These are phyloP conservation scores for Cephus runcator DNA, from an alignment of 2,888 invertebrate species.

Conservation along the genomic window DNA sequence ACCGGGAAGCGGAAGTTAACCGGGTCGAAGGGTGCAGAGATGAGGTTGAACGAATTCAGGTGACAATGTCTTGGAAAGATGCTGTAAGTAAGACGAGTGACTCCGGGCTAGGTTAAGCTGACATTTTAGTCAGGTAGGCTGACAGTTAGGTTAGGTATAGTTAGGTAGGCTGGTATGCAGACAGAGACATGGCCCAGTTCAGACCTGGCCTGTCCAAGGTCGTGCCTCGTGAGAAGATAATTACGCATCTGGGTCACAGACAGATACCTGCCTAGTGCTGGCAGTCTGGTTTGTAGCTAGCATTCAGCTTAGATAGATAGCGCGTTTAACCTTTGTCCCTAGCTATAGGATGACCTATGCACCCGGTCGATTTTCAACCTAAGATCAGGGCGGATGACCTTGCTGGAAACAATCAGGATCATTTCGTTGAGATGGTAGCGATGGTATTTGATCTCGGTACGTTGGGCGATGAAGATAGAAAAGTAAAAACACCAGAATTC, in stretches of 20 bases:
- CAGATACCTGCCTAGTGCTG: slow-evolving; percentile 28
- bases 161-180: not conserved
- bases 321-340: not conserved
- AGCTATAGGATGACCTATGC: not conserved
- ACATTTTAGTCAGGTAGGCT: not conserved
- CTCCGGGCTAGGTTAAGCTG: not conserved
- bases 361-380: not conserved
- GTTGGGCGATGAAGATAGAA: not conserved
- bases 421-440: not conserved
- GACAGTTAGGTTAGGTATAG: not conserved
- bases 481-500: not conserved
- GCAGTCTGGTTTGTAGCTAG: not conserved
- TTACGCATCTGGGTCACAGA: slow-evolving; percentile 57
- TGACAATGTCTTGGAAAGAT: not conserved
- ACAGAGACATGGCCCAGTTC: slow-evolving; percentile 54
- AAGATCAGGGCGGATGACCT: not conserved
- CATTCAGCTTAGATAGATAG: not conserved
- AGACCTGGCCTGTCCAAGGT: slow-evolving; percentile 54
- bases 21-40: not conserved
- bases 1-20: not conserved
- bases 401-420: not conserved
- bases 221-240: slow-evolving; percentile 55
- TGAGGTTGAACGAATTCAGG: not conserved
- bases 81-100: not conserved
- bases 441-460: not conserved